Evolutionary conservation across 2,113 vertebrate species (phyloP), one percentile per base, ranked within the genome.

Genomic region (Syrrhaptes paradoxus): DNA sequence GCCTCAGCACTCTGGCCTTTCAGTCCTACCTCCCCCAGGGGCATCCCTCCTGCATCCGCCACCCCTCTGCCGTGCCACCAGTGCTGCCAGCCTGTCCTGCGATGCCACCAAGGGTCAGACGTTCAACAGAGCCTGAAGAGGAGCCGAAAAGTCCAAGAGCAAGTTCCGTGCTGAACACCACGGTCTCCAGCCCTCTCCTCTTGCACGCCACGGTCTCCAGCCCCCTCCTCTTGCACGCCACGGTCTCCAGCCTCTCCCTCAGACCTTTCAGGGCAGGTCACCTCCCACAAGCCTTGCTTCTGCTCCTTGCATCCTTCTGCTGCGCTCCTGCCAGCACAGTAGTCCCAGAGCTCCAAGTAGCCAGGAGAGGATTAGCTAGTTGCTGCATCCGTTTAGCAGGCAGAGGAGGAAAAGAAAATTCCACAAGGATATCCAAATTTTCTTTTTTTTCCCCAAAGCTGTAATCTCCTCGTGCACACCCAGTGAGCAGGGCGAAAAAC

Each of bases 21-120:
- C 52, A 25, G 31, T 49, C 29, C 54, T 17, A 11, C 67, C 82
- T 12, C 41, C 43, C 32, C 45, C 49, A 25, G 25, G 14, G 0
- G 52, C 68, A 67, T 1, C 62, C 21, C 51, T 61, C 24, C 78
- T 29, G 20, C 45, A 25, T 2, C 36, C 3, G 0, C 25, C 9
- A 16, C 34, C 13, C 18, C 43, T n/a, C 52, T 11, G 11, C 73
- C 31, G 18, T 0, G 1, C 11, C 34, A 32, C 29, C 31, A 14
- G 3, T 0, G 3, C 36, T 41, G 28, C 24, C 70, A 62, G 31
- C 17, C 18, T 29, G 34, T 7, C 54, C 16, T 13, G 3, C 0
- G 0, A 1, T 2, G 7, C 54, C 76, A 26, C 16, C 26, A 13
- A 0, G 3, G 38, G 7, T 16, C 0, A 58, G 77, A 14, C 13